Evolutionary conservation across 2,797 vertebrate species (phyloP).

Genomic region (Argentina silus): DNA sequence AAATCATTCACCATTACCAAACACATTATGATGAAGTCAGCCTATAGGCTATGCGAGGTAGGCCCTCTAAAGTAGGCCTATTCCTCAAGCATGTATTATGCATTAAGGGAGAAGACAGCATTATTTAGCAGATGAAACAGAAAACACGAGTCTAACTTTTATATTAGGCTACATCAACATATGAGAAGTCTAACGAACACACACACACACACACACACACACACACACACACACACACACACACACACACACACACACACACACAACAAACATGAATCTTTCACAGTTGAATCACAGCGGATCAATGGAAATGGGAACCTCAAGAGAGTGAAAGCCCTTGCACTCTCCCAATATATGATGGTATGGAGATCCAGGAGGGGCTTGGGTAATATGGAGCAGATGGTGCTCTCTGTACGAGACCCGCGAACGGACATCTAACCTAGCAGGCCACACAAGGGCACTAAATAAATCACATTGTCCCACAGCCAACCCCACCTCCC

Average conservation of each 20-base stretch:
- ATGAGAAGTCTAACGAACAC: background rate
- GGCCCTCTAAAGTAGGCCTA: too few relatives aligned
- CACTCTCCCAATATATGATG: conserved; percentile 10
- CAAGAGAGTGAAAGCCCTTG: too few relatives aligned
- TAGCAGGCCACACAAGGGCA: conserved; percentile 53
- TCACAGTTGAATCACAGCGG: too few relatives aligned
- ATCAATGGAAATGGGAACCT: too few relatives aligned
- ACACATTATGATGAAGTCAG: too few relatives aligned
- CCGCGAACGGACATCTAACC: conserved; percentile 49
- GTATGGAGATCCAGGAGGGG: background rate
- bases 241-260: background rate
- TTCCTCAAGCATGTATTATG: too few relatives aligned
- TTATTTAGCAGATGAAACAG: too few relatives aligned
- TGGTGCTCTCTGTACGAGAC: conserved; percentile 43
- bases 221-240: background rate
- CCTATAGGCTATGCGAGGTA: too few relatives aligned
- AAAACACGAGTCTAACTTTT: too few relatives aligned
- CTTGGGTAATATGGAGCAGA: conserved; percentile 53
- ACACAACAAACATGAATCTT: background rate
- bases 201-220: background rate
- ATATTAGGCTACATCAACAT: too few relatives aligned
- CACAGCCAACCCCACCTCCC: conserved; percentile 15
- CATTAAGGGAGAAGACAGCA: too few relatives aligned
- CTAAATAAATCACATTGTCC: conserved; percentile 50
- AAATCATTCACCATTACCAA: too few relatives aligned